Evolutionary conservation across 1,140 invertebrate species (phyloP).

Genomic region (Cotesia chilonis): DNA sequence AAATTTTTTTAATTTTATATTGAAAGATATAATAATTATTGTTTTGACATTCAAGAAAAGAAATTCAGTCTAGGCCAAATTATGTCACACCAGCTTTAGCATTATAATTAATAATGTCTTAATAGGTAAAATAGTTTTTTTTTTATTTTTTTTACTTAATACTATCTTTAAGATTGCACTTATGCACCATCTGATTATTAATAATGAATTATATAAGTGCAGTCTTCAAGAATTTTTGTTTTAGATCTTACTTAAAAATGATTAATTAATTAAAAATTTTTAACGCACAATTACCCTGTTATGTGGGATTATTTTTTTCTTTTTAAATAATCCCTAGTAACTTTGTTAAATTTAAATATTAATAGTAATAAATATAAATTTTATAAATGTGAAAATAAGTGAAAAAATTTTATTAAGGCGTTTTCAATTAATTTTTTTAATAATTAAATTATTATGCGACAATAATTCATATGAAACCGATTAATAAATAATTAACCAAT

Average conservation of each 20-base stretch:
- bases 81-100: conserved; percentile 40
- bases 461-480: no score
- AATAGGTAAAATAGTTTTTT: no score
- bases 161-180: conserved; percentile 44
- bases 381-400: no score
- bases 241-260: conserved; percentile 21
- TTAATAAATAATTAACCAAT: no score
- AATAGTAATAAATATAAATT: conserved; percentile 47
- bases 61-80: conserved; percentile 56
- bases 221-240: conserved; percentile 1
- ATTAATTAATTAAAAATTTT: conserved; percentile 13
- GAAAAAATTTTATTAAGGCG: conserved; percentile 45
- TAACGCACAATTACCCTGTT: conserved; percentile 27
- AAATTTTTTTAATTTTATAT: background rate
- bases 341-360: background rate
- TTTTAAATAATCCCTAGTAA: background rate
- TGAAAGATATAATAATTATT: background rate
- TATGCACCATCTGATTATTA: conserved; percentile 31
- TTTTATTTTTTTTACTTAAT: conserved; percentile 14
- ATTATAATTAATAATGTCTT: no score
- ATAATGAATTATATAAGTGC: conserved; percentile 22
- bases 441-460: conserved; percentile 52
- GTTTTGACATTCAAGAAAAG: conserved; percentile 42
- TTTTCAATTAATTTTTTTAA: conserved; percentile 36
- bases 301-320: background rate